Base-by-base conservation (phyloP, 2,113 vertebrate genomes). In the Oryzias melastigma region DNA sequence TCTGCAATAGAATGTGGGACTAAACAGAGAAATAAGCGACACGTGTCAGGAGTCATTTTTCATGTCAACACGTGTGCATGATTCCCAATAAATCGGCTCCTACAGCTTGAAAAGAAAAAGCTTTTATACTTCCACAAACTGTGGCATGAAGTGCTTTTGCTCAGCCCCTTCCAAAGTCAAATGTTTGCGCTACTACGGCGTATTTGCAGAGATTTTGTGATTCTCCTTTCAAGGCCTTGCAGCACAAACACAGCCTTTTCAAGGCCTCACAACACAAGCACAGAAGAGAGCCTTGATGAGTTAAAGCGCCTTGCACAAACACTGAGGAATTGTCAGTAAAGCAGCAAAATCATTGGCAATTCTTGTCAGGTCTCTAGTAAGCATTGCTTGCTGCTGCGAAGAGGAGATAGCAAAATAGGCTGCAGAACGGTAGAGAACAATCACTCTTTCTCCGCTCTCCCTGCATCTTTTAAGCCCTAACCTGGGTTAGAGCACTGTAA, bases 291-390 rank as follows among this genome's bases (percentile, higher is more conserved):
- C 81, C 86, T 89, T 88, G 87, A 89, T 87, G 87, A 87, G 77
- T 85, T 78, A 87, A 91, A 87, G 86, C 80, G 80, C 76, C 80
- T 80, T 55, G 78, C 89, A 80, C 81, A 86, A 88, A 91, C 85
- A 91, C 82, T 87, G 78, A 88, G 86, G 83, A 84, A 90, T 86
- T 87, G 85, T 88, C 81, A 75, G 82, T 65, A 80, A 78, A 85
- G 77, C 73, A 65, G 79, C 75, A 51, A 81, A 89, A 88, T 88
- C 89, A 91, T 91, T 91, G 88, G 84, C 84, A 87, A 90, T 91
- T 90, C 88, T 83, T 73, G 80, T 89, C 90, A 91, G 88, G 85
- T 79, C 85, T 77, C 71, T 62, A 66, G 70, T 84, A 76, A 81
- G 86, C 84, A 86, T 84, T 79, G 84, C 85, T 86, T 60, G 63